A percentile compares a stretch with the other conserved stretches of the same genome.
Conservation (phyloP, 2,113 vertebrate genomes). For the Gallinago paraguaiae region DNA sequence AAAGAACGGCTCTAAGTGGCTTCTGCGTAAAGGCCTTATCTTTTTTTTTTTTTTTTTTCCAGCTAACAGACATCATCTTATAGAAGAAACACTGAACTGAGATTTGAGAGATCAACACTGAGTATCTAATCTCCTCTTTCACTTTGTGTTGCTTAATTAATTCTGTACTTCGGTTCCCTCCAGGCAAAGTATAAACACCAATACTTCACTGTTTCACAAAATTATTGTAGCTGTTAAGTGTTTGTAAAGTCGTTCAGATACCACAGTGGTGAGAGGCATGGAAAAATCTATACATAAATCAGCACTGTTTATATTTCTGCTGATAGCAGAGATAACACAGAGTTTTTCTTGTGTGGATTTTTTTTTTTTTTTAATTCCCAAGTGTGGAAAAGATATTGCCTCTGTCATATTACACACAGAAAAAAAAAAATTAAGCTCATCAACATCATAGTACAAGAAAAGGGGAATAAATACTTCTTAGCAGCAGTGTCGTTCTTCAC, state of each 20-base stretch:
- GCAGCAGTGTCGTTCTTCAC: background rate
- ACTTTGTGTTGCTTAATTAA: background rate
- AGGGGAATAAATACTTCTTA: constrained; percentile 2
- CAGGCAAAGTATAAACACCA: background rate
- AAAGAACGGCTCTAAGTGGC: background rate
- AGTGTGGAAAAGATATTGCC: background rate
- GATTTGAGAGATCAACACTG: background rate
- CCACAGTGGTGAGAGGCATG: background rate
- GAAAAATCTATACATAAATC: constrained; percentile 42
- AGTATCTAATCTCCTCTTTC: background rate
- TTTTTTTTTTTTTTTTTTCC: background rate
- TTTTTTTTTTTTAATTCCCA: background rate
- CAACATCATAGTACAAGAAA: background rate
- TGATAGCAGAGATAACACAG: background rate
- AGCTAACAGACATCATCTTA: background rate
- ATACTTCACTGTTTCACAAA: background rate
- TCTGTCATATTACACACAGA: background rate
- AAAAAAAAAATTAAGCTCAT: background rate
- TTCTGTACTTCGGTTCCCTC: background rate
- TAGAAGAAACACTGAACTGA: background rate
- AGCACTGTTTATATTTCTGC: constrained; percentile 34
- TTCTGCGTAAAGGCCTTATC: background rate
- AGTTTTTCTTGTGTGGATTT: background rate
- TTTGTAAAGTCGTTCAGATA: background rate
- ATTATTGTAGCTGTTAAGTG: background rate